Conservation (phyloP, 2,888 invertebrate genomes). For the Leptopilina myrica region DNA sequence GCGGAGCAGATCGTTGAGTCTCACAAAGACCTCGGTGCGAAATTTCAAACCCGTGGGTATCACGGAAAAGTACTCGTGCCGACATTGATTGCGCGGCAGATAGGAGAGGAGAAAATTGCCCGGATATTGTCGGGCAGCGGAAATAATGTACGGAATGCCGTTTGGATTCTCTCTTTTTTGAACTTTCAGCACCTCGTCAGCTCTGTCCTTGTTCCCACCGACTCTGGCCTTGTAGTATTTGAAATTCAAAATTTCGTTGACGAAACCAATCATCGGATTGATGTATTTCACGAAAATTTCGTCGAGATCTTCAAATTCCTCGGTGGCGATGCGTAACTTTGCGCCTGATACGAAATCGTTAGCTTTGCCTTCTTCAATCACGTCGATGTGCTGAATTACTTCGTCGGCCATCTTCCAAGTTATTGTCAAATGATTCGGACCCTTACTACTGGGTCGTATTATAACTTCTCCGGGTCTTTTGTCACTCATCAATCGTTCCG, state of each 20-base stretch:
- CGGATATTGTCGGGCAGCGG: slow-evolving; percentile 88
- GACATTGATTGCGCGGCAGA: slow-evolving; percentile 88
- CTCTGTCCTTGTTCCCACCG: slow-evolving; percentile 88
- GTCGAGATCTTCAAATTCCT: slow-evolving; percentile 98
- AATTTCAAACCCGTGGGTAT: slow-evolving; percentile 95
- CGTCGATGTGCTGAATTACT: slow-evolving; percentile 96
- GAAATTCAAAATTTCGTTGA: slow-evolving; percentile 92
- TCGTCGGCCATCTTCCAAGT: slow-evolving; percentile 98
- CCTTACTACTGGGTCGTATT: slow-evolving; percentile 97
- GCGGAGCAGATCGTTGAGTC: slow-evolving; percentile 86
- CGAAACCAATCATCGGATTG: slow-evolving; percentile 96
- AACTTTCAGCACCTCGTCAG: slow-evolving; percentile 90
- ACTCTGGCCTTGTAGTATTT: slow-evolving; percentile 91
- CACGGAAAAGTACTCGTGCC: slow-evolving; percentile 94
- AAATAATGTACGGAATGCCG: slow-evolving; percentile 92
- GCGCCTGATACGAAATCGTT: slow-evolving; percentile 96
- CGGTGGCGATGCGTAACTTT: slow-evolving; percentile 89
- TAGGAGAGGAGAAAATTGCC: slow-evolving; percentile 96
- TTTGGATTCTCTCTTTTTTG: slow-evolving; percentile 92
- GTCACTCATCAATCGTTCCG: slow-evolving; percentile 91
- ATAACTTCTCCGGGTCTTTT: slow-evolving; percentile 98
- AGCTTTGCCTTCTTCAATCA: slow-evolving; percentile 95
- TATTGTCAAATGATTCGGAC: slow-evolving; percentile 95
- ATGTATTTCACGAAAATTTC: slow-evolving; percentile 96
- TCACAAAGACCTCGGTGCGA: slow-evolving; percentile 91